Percentiles rank a stretch among this genome's conserved stretches.
Conservation (phyloP, 2,113 vertebrate species). For the Progne subis region DNA sequence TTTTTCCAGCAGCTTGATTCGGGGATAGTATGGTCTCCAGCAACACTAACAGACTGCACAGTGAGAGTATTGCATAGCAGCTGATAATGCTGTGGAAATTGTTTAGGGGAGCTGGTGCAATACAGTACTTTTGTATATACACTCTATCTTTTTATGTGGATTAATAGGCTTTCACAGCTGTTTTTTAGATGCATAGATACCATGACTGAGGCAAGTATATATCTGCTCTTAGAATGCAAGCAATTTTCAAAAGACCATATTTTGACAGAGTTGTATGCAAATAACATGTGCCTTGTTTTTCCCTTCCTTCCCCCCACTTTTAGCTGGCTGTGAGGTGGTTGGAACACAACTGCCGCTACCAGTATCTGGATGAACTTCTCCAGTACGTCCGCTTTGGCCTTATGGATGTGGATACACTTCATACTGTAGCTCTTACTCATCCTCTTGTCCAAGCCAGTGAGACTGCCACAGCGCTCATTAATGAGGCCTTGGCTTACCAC, state of each 20-base stretch:
- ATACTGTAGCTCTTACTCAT: conserved; percentile 83
- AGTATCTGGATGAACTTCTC: conserved; percentile 90
- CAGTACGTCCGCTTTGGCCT: conserved; percentile 93
- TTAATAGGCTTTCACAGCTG: background rate
- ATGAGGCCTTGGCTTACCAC: conserved; percentile 93
- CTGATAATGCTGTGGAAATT: background rate
- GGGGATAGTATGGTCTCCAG: background rate
- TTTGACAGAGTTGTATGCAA: background rate
- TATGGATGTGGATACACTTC: conserved; percentile 89
- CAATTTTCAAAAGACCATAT: background rate
- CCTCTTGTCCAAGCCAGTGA: conserved; percentile 88
- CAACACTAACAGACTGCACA: background rate
- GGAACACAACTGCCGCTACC: conserved; percentile 90
- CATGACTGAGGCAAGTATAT: background rate
- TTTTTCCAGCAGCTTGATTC: background rate
- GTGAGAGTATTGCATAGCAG: background rate
- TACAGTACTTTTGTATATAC: background rate
- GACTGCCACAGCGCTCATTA: conserved; percentile 83
- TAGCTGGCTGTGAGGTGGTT: conserved; percentile 93
- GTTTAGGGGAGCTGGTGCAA: background rate
- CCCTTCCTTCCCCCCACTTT: conserved; percentile 37
- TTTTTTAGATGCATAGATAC: background rate
- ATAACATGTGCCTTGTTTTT: background rate
- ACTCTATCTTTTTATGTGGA: background rate
- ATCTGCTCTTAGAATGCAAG: background rate